Evolutionary conservation across 2,888 invertebrate genomes (phyloP).

Genomic region (Agrochola lota): DNA sequence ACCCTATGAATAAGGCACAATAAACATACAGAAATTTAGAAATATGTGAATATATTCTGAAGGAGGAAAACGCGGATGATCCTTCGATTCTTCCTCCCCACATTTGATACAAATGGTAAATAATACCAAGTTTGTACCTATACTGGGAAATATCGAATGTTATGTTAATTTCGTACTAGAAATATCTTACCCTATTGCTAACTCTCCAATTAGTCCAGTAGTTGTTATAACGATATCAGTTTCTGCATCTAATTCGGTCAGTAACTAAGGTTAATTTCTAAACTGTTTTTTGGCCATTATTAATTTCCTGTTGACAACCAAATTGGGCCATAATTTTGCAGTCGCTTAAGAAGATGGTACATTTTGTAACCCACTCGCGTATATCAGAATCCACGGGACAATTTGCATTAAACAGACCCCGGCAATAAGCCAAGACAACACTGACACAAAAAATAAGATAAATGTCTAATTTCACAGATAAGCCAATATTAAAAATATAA

Average conservation of each 20-base stretch:
- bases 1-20: constrained; percentile 39
- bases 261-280: too few relatives aligned
- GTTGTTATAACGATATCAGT: not conserved
- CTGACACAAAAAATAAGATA: constrained; percentile 4
- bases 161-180: constrained; percentile 23
- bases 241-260: not conserved
- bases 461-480: constrained; percentile 19
- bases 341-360: not conserved
- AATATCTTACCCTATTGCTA: constrained; percentile 13
- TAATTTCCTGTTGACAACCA: not conserved
- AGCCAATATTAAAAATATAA: not conserved
- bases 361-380: constrained; percentile 1
- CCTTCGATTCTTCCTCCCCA: constrained; percentile 33
- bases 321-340: not conserved
- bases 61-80: constrained; percentile 49
- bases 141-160: constrained; percentile 19
- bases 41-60: constrained; percentile 51
- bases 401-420: constrained; percentile 7
- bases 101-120: constrained; percentile 43
- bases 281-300: not conserved
- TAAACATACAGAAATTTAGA: constrained; percentile 47
- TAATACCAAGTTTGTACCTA: constrained; percentile 32
- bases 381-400: not conserved
- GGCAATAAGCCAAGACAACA: constrained; percentile 1
- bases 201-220: constrained; percentile 7